Evolutionary conservation across 1,140 invertebrate species (phyloP).

Genomic region (Halictus rubicundus): DNA sequence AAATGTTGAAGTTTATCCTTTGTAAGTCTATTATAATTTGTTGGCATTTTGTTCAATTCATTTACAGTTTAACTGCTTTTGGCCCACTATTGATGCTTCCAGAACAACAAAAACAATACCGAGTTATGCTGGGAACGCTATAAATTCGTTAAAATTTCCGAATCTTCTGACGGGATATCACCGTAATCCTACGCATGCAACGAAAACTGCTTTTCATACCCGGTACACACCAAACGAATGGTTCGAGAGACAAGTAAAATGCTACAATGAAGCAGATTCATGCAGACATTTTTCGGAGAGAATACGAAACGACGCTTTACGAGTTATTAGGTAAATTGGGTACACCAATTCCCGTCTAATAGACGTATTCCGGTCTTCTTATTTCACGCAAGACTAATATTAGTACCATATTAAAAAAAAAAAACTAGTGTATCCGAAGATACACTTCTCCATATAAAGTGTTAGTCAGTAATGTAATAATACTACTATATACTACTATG

Average conservation of each 20-base stretch:
- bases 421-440: too few species aligned
- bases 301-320: conserved; percentile 90
- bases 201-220: conserved; percentile 88
- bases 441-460: too few species aligned
- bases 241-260: conserved; percentile 91
- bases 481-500: too few species aligned
- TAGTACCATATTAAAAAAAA: too few species aligned
- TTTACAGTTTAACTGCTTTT: conserved; percentile 7
- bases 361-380: too few species aligned
- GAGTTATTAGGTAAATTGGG: conserved; percentile 79
- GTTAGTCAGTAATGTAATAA: too few species aligned
- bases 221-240: conserved; percentile 95
- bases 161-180: conserved; percentile 90
- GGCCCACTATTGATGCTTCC: background rate
- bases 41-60: background rate
- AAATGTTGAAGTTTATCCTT: conserved; percentile 87
- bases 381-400: too few species aligned
- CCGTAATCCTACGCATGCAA: conserved; percentile 88
- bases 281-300: conserved; percentile 91
- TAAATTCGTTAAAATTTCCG: conserved; percentile 88
- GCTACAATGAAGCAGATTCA: conserved; percentile 92
- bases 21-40: conserved; percentile 78
- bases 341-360: too few species aligned
- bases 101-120: conserved; percentile 67
- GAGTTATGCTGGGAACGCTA: conserved; percentile 76